A percentile compares a stretch with the other conserved stretches of the same genome.
Evolutionary conservation across 1,140 invertebrate species (phyloP).

Genomic region (Drosophila athabasca): DNA sequence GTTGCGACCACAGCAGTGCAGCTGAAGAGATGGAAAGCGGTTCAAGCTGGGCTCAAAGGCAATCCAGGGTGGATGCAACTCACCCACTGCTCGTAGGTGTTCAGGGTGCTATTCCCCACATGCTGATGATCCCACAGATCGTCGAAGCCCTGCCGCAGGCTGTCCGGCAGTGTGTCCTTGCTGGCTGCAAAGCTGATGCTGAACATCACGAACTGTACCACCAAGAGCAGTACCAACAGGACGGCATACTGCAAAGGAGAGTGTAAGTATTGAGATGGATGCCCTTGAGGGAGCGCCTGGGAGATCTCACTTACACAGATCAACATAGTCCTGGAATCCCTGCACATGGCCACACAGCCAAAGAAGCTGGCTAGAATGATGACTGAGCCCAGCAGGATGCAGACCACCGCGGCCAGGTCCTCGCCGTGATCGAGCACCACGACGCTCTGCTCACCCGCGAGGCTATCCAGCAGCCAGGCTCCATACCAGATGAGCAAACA

Average conservation of each 20-base stretch:
- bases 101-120: conserved; percentile 50
- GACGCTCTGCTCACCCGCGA: conserved; percentile 30
- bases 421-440: conserved; percentile 62
- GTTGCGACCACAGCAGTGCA: conserved; percentile 75
- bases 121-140: conserved; percentile 66
- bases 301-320: conserved; percentile 56
- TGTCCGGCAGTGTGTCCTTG: conserved; percentile 51
- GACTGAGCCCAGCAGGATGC: conserved; percentile 65
- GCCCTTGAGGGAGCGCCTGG: too few species aligned
- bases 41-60: too few species aligned
- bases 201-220: conserved; percentile 72
- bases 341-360: conserved; percentile 50
- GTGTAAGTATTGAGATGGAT: not conserved
- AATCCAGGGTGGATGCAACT: not conserved
- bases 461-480: conserved; percentile 65
- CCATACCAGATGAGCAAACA: conserved; percentile 75
- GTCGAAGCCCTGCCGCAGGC: conserved; percentile 65
- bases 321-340: conserved; percentile 60
- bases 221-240: conserved; percentile 59
- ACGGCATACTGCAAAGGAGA: conserved; percentile 63
- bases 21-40: conserved; percentile 14
- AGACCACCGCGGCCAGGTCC: conserved; percentile 54
- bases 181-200: conserved; percentile 71
- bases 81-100: conserved; percentile 73
- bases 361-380: conserved; percentile 60